Evolutionary conservation across 2,888 invertebrate genomes (phyloP), one percentile per base, ranked within the genome.

Genomic region (Parasteatoda lunata): DNA sequence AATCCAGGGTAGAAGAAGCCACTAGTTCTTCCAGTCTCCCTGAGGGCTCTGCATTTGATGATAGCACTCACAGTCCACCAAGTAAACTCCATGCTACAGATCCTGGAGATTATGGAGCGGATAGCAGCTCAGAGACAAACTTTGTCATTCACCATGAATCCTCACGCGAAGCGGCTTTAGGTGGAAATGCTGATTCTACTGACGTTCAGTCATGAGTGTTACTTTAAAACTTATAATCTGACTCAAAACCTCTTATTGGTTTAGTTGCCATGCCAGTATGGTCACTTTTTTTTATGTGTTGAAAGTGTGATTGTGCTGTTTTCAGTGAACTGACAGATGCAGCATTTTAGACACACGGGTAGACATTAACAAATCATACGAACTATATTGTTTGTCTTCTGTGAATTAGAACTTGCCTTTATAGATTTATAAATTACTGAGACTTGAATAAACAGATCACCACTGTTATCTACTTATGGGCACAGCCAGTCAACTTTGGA

Each of bases 201-300:
- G 84, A 81, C 65, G 68, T 77, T 54, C 77, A 84, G 77, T 80
- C 85, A 30, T 86, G 85, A 86, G 65, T 59, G 59, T 65, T 71
- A 54, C 49, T 73, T 54, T 71, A 30, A 51, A 49, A 30, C 30
- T 30, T 30, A 30, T 30, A 30, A 30, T 30, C 30, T n/a, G 64
- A 59, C 70, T 45, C 11, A 66, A 51, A 45, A 54, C 54, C 54
- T 47, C 47, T 7, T 7, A 77, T n/a, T 5, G 9, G 71, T 45
- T 78, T 54, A 77, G 77, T 69, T 77, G 86, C 86, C 86, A 86
- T 87, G 72, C 81, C 77, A 82, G 72, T 81, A 81, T 81, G 86
- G 82, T 71, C 77, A 70, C 75, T 80, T 81, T 80, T 86, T 77
- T 81, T 87, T 87, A 54, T 85, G 80, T 76, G 73, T 79, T 54